A percentile compares a stretch with the other conserved stretches of the same genome.
These are phyloP conservation scores for Buphagus erythrorhynchus DNA, from an alignment of 2,797 vertebrate genomes.

Conservation along the genomic window DNA sequence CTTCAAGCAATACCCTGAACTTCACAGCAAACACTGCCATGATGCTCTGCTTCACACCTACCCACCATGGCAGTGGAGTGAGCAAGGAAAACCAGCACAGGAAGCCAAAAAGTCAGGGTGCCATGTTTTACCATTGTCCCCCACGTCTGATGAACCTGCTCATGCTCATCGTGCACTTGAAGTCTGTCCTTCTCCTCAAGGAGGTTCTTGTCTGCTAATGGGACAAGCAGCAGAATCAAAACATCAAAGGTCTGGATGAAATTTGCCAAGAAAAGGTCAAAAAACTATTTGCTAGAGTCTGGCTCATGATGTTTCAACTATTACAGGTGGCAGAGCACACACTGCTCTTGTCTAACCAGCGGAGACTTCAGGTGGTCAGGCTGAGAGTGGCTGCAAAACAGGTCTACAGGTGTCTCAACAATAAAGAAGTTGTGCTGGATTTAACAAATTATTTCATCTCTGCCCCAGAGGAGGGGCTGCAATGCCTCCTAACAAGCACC, in stretches of 20 bases:
- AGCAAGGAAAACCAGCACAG: background rate
- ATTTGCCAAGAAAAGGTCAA: background rate
- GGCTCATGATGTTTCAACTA: background rate
- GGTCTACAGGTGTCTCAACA: background rate
- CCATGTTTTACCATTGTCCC: background rate
- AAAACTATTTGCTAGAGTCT: background rate
- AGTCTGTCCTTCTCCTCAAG: background rate
- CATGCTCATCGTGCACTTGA: accelerated
- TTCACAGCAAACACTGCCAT: accelerated
- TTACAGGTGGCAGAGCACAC: background rate
- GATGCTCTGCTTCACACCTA: background rate
- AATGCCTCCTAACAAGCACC: background rate
- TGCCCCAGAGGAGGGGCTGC: background rate
- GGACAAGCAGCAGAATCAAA: background rate
- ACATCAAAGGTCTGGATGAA: background rate
- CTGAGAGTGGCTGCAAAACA: background rate
- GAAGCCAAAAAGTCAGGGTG: background rate
- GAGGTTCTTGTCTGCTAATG: background rate
- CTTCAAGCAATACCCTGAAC: background rate
- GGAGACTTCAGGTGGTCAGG: background rate
- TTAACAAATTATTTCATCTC: background rate
- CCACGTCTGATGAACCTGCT: background rate
- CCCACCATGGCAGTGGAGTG: background rate
- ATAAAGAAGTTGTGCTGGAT: background rate
- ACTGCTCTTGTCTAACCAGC: background rate